Percentiles rank a stretch among this genome's conserved stretches.
Conservation (phyloP, 2,113 vertebrate genomes). For the Phainopepla nitens region DNA sequence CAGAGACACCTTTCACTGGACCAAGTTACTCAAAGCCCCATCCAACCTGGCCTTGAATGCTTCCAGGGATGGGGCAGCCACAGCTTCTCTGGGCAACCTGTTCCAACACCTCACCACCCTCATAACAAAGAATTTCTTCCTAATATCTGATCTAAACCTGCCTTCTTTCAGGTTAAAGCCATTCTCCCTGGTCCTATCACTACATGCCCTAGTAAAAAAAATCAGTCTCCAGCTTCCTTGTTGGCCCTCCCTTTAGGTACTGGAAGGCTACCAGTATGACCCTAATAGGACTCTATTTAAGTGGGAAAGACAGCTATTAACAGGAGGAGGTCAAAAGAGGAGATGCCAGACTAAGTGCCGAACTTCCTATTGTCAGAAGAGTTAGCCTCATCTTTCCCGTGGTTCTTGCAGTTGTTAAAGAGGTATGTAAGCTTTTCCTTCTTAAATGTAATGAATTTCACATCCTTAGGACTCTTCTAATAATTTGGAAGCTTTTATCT, state of each 20-base stretch:
- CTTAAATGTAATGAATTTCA: neutral
- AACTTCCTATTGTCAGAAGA: neutral
- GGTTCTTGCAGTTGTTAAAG: neutral
- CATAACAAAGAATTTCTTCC: neutral
- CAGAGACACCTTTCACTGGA: neutral
- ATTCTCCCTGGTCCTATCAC: neutral
- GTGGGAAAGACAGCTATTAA: neutral
- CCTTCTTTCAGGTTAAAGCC: neutral
- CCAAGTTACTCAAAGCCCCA: neutral
- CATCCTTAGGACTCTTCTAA: neutral
- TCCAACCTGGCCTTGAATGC: neutral
- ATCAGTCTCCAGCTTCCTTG: neutral
- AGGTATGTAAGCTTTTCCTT: neutral
- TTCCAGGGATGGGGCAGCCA: neutral
- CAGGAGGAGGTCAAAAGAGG: neutral
- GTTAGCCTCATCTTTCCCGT: neutral
- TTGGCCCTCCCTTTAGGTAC: fast-evolving
- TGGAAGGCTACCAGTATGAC: neutral
- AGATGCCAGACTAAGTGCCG: neutral
- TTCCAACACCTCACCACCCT: neutral
- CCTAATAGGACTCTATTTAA: neutral
- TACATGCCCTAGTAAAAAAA: neutral
- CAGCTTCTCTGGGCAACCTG: neutral
- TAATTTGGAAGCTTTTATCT: neutral
- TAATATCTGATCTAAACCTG: neutral